Percentiles rank a stretch among this genome's conserved stretches.
Evolutionary conservation across 2,797 vertebrate genomes (phyloP).

Genomic region (Choloepus didactylus): DNA sequence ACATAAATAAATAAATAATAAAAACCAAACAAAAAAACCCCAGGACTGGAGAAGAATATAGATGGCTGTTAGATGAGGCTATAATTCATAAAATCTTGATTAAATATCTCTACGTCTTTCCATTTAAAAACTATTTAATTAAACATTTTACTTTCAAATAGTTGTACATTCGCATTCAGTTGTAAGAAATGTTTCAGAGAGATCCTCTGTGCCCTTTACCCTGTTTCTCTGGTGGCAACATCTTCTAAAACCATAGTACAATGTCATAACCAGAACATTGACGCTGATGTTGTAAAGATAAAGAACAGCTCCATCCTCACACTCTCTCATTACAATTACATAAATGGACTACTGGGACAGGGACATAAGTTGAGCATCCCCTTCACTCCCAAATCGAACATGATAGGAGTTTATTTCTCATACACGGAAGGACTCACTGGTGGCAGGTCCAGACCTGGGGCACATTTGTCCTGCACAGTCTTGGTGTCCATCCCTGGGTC

Average conservation of each 20-base stretch:
- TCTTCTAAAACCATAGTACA: not conserved
- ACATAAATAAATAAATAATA: not conserved
- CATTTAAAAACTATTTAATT: not conserved
- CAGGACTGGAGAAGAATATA: not conserved
- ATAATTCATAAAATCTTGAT: conserved; percentile 35
- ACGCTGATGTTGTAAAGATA: not conserved
- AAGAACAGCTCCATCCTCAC: accelerated
- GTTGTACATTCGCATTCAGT: not conserved
- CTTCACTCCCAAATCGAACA: too few relatives aligned
- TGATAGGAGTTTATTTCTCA: too few relatives aligned
- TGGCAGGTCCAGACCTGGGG: too few relatives aligned
- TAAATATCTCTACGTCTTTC: not conserved
- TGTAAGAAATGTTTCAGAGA: not conserved
- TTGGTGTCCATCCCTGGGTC: too few relatives aligned
- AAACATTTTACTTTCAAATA: conserved; percentile 20
- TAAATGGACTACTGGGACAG: too few relatives aligned
- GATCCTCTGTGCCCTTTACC: not conserved
- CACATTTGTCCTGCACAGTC: too few relatives aligned
- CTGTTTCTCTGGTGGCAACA: not conserved
- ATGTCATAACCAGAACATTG: not conserved
- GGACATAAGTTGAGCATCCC: too few relatives aligned
- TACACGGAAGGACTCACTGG: too few relatives aligned
- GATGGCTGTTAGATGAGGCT: not conserved
- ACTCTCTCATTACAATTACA: too few relatives aligned
- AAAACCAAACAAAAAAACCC: too few relatives aligned